Evolutionary conservation across 2,797 vertebrate genomes (phyloP).

Genomic region (Miichthys miiuy): DNA sequence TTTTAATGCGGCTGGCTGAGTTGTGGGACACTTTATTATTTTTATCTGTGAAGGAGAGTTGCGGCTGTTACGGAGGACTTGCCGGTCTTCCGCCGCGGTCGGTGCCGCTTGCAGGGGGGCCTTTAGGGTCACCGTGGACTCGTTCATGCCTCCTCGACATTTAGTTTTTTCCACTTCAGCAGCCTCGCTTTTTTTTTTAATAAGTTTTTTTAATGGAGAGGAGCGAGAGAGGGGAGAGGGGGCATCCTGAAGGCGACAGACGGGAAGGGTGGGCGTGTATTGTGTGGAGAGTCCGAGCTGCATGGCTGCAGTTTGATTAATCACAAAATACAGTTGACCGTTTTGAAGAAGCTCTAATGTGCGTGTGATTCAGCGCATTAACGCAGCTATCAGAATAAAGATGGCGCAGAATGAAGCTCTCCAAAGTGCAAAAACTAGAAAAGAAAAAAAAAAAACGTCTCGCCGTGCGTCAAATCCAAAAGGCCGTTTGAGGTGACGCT

Average conservation of each 20-base stretch:
- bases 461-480: slow-evolving; percentile 17
- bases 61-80: slow-evolving; percentile 44
- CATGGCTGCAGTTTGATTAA: slow-evolving; percentile 36
- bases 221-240: no score
- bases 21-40: slow-evolving; percentile 27
- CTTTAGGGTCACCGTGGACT: slow-evolving; percentile 48
- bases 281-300: slow-evolving; percentile 20
- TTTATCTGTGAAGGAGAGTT: slow-evolving; percentile 4
- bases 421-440: background rate
- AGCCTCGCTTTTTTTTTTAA: background rate
- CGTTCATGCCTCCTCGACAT: background rate
- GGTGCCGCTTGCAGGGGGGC: slow-evolving; percentile 23
- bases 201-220: no score
- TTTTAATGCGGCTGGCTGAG: slow-evolving; percentile 9
- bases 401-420: background rate
- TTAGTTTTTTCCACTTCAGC: slow-evolving; percentile 2
- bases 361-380: background rate
- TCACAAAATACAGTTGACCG: slow-evolving; percentile 21
- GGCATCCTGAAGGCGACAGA: background rate
- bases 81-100: slow-evolving; percentile 46
- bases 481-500: background rate
- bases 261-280: slow-evolving; percentile 38
- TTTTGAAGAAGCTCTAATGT: slow-evolving; percentile 15
- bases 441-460: background rate
- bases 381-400: background rate